Evolutionary conservation across 2,888 invertebrate species (phyloP).

Genomic region (Hetaerina titia): DNA sequence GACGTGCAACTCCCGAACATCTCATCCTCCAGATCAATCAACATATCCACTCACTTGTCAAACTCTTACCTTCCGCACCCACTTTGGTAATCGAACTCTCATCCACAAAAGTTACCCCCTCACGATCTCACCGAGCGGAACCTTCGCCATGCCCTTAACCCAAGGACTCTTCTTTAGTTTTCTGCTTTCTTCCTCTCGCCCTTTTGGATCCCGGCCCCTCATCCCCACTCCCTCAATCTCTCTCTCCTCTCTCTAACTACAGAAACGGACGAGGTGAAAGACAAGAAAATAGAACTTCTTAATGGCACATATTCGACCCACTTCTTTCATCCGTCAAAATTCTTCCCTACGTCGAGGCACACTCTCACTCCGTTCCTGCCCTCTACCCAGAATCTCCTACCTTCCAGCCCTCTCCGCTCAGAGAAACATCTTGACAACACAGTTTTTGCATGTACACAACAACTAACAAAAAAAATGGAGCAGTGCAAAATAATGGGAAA

Average conservation of each 20-base stretch:
- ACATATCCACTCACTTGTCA: slow-evolving; percentile 52
- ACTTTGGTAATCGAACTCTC: slow-evolving; percentile 25
- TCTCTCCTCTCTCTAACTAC: neutral
- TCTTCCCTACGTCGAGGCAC: neutral
- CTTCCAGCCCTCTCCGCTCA: neutral
- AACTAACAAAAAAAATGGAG: neutral
- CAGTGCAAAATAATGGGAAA: neutral
- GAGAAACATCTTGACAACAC: neutral
- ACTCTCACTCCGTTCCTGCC: neutral
- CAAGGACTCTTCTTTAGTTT: too few species aligned
- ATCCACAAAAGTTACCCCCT: too few species aligned
- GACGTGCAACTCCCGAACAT: neutral
- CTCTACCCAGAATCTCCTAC: too few species aligned
- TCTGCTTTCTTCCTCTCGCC: too few species aligned
- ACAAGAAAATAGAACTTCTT: neutral
- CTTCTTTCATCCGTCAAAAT: neutral
- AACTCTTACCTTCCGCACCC: slow-evolving; percentile 53
- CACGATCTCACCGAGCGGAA: too few species aligned
- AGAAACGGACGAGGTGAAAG: neutral
- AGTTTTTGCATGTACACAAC: too few species aligned
- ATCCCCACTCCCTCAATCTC: neutral
- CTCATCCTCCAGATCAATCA: slow-evolving; percentile 51
- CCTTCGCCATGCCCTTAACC: too few species aligned
- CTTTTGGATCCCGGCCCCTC: too few species aligned
- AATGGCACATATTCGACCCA: slow-evolving; percentile 33